Evolutionary conservation across 2,113 vertebrate species (phyloP).

Genomic region (Crotalus horridus): DNA sequence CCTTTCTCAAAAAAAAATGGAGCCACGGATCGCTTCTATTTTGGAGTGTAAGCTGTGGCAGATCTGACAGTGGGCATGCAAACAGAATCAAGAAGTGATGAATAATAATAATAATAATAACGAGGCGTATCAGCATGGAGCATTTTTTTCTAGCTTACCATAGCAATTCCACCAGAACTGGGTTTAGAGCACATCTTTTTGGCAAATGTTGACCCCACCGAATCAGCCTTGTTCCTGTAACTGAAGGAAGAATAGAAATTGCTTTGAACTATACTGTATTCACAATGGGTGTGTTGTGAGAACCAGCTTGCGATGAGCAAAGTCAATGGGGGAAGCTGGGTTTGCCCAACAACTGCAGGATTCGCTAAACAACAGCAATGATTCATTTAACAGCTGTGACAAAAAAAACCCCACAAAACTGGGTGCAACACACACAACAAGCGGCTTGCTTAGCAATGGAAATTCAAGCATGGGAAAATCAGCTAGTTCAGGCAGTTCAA

Average conservation of each 20-base stretch:
- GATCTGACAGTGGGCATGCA: not conserved
- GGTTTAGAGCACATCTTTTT: constrained; percentile 45
- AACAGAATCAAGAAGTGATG: not conserved
- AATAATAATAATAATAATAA: not conserved
- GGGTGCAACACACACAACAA: too few relatives aligned
- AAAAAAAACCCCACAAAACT: too few relatives aligned
- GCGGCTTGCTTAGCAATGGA: too few relatives aligned
- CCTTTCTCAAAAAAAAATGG: not conserved
- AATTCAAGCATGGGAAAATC: too few relatives aligned
- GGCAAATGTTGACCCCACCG: constrained; percentile 43
- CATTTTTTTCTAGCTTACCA: constrained; percentile 31
- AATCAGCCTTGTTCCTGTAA: constrained; percentile 37
- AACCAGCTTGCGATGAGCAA: too few relatives aligned
- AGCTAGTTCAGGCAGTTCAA: too few relatives aligned
- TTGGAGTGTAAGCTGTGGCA: not conserved
- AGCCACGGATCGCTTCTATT: not conserved
- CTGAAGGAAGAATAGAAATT: constrained; percentile 35
- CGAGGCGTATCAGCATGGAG: not conserved
- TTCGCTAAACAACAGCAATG: too few relatives aligned
- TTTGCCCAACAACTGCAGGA: too few relatives aligned
- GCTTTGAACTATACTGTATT: too few relatives aligned
- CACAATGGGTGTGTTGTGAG: too few relatives aligned
- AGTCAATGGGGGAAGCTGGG: too few relatives aligned
- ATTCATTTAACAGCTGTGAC: too few relatives aligned
- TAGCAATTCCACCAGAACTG: constrained; percentile 41